Base-by-base conservation (phyloP, 2,888 invertebrate species). In the Onchidella celtica region DNA sequence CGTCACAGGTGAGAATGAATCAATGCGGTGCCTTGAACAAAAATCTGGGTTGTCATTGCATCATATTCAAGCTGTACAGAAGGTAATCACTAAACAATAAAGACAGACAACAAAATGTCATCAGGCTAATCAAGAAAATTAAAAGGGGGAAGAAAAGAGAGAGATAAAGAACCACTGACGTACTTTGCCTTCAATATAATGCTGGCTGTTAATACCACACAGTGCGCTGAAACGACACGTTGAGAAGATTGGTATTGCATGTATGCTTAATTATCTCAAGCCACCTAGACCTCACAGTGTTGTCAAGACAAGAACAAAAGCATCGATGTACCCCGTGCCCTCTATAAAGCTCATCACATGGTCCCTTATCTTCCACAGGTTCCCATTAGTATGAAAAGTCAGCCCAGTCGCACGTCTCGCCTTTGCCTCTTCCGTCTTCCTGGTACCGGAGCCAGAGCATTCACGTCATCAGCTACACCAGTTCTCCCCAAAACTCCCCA, bases 211-310 rank as follows among this genome's bases (percentile, higher is more conserved):
- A 61, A 61, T 59, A 73, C 73, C 73, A 36, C 59, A 59, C 72
- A 72, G 57, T 57, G 57, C 59, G 36, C 14, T 21, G 3, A 24
- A 72, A 27, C 34, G 57, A 27, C 57, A 11, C 34, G 73, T 55
- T 4, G 24, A n/a, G 59, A 27, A 24, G 1, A 61, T 27, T 9
- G 61, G 59, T 36, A 73, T 61, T 73, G 34, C 59, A 61, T n/a
- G 27, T 59, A 73, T 73, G 32, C 61, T n/a, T 59, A 38, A 73
- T 38, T 2, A 59, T 6, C 61, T 61, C 73, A 73, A 73, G 73
- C 3, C 36, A 59, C 2, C 24, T 14, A 59, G 36, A 57, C 73
- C 55, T 59, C 55, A 55, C 17, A 34, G 32, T 34, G 40, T 4
- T 1, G 21, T 55, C 17, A 2, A n/a, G 34, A 3, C 59, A 14